Evolutionary conservation across 1,140 invertebrate species (phyloP).

Genomic region (Diabrotica virgifera): DNA sequence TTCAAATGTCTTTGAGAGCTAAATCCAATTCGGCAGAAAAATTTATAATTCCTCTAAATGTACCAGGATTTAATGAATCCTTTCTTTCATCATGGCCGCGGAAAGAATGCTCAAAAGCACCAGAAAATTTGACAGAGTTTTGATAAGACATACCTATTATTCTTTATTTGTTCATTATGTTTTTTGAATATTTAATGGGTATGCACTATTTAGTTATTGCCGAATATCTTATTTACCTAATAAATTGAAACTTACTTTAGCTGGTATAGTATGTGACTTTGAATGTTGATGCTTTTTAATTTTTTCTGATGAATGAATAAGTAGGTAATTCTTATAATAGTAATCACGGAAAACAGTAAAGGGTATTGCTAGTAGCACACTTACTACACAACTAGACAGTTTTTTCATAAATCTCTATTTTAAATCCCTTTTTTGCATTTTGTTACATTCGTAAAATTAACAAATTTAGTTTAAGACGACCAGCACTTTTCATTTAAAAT

Average conservation of each 20-base stretch:
- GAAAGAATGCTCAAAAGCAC: constrained; percentile 36
- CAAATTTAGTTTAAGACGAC: not conserved
- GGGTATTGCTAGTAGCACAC: constrained; percentile 18
- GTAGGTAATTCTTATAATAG: constrained; percentile 26
- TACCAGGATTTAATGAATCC: constrained; percentile 29
- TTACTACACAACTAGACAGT: constrained; percentile 31
- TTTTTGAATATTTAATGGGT: constrained; percentile 20
- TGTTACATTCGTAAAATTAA: not conserved
- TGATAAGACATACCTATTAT: constrained; percentile 44
- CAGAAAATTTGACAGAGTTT: constrained; percentile 43
- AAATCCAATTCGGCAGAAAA: constrained; percentile 35
- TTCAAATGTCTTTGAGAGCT: constrained; percentile 37
- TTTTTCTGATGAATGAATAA: constrained; percentile 24
- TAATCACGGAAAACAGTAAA: constrained; percentile 31
- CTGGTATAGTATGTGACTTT: constrained; percentile 14
- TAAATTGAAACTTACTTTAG: constrained; percentile 16
- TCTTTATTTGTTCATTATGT: constrained; percentile 36
- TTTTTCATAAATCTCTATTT: constrained; percentile 27
- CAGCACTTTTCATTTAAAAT: not conserved
- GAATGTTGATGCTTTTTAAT: constrained; percentile 27
- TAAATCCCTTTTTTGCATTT: constrained; percentile 16
- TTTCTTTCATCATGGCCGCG: constrained; percentile 37
- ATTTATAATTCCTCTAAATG: constrained; percentile 29
- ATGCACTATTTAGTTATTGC: constrained; percentile 21
- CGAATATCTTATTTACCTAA: constrained; percentile 25